Evolutionary conservation across 2,888 invertebrate species (phyloP), one percentile per base, ranked within the genome.

Genomic region (Alcis repandata): DNA sequence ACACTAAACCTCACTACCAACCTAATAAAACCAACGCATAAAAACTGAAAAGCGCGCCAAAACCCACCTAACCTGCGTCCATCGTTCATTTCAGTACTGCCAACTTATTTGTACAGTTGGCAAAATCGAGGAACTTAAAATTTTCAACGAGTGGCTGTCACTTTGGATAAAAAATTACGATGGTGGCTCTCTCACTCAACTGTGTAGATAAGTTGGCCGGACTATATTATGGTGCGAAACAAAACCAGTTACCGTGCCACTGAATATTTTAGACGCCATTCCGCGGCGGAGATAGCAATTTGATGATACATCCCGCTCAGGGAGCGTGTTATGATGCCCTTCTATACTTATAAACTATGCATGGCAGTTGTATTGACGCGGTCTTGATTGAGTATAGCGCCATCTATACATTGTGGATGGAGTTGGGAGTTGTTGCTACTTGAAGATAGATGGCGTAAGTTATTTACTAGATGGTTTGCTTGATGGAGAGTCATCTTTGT

Each of bases 231-330:
- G 72, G 72, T 59, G 66, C 67, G 64, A 76, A 89, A 92, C 92
- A 91, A 91, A 92, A 89, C 86, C 89, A 82, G 91, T 92, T 92
- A 92, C 85, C 77, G 81, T 75, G 72, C 72, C 62, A 27, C 79
- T 92, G 91, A 92, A 92, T 92, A 91, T 90, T 92, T 92, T 84
- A 92, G 82, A 79, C 80, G 75, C 87, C 82, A 91, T 91, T 86
- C 80, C 86, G 84, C 75, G 78, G 77, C 76, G 75, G 81, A 82
- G 83, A 82, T 85, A 84, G 86, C 88, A 86, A 88, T 89, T 89
- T 90, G 86, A 85, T 86, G 89, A 86, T 89, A 83, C 81, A 83
- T 82, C 80, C 82, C 86, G 81, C 82, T 71, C 63, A 72, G 90
- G 88, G 88, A 86, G 78, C 68, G 59, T 77, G 88, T 88, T 90